phyloP scores from a whole-genome alignment of 2,888 invertebrate species.

The Diabrotica balteata region DNA sequence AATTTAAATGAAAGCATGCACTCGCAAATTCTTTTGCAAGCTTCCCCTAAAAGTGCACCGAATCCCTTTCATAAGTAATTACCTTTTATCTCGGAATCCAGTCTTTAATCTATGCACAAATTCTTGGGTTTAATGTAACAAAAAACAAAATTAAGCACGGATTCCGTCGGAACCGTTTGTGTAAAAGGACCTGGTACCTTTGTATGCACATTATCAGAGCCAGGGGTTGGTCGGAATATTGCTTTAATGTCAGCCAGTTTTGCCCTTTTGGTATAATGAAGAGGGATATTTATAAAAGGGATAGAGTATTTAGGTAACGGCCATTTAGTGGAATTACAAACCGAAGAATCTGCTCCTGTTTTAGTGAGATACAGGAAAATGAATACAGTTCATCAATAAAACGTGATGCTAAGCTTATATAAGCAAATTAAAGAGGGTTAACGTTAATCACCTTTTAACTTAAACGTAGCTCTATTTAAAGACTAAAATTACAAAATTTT shows the following conservation, averaged over 20 bases:
- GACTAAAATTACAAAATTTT: no score
- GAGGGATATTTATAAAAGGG: slow-evolving; percentile 17
- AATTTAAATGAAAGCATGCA: background rate
- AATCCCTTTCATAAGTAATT: slow-evolving; percentile 15
- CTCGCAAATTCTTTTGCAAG: background rate
- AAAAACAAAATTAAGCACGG: slow-evolving; percentile 27
- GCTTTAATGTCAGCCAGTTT: slow-evolving; percentile 21
- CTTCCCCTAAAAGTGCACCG: background rate
- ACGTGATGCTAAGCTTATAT: no score
- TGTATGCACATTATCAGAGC: slow-evolving; percentile 27
- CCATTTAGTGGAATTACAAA: slow-evolving; percentile 14
- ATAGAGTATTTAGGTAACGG: slow-evolving; percentile 8
- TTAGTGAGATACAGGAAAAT: background rate
- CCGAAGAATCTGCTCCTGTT: background rate
- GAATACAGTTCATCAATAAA: no score
- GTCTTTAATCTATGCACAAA: slow-evolving; percentile 14
- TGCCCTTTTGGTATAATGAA: slow-evolving; percentile 20
- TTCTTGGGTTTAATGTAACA: slow-evolving; percentile 22
- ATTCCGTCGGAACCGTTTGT: slow-evolving; percentile 24
- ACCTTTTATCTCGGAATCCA: slow-evolving; percentile 13
- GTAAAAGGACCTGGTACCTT: slow-evolving; percentile 30
- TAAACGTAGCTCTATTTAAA: no score
- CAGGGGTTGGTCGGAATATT: slow-evolving; percentile 1
- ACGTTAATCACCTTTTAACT: no score
- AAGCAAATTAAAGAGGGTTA: no score